Base-by-base conservation (phyloP, 2,888 invertebrate species). In the Entomobrya multifasciata region DNA sequence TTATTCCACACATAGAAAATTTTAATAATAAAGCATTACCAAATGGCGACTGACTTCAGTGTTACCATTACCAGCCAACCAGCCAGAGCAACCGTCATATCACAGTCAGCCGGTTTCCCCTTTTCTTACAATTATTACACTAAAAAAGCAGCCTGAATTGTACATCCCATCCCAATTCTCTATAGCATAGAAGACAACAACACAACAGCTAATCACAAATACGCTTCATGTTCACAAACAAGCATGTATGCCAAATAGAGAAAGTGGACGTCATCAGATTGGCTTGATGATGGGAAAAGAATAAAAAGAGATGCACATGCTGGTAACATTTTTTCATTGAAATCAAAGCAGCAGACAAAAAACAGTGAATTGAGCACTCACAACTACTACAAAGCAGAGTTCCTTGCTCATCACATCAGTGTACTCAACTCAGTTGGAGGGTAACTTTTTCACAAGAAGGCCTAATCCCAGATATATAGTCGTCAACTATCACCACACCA, bases 251-350 rank as follows among this genome's bases (percentile, higher is more conserved):
- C 5, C 30, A 17, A 65, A 79, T 20, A 25, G 70, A 52, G n/a
- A 80, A 80, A 80, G 70, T 80, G 70, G 80, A 70, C 72, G 60
- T 74, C 72, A 82, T 83, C 76, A 83, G 76, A 83, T 60, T 83
- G 83, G 76, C 83, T 83, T 83, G 83, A 83, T 82, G 82, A 81
- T 82, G 82, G 70, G 82, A 72, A 65, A 80, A 65, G 55, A 30
- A n/a, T n/a, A n/a, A n/a, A 55, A 60, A 57, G 27, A 36, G 22
- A 36, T 65, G 65, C 76, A 72, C 70, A 76, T 76, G 76, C 76
- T 82, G 81, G 27, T 52, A 57, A 27, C 52, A 27, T 72, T 72
- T 55, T 60, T 44, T 20, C 36, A 55, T 57, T 76, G 83, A 83
- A 83, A 83, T 83, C 76, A 82, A 82, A 72, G 72, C 72, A 72